Conservation (phyloP, 2,888 invertebrate species). For the Tachina lurida region DNA sequence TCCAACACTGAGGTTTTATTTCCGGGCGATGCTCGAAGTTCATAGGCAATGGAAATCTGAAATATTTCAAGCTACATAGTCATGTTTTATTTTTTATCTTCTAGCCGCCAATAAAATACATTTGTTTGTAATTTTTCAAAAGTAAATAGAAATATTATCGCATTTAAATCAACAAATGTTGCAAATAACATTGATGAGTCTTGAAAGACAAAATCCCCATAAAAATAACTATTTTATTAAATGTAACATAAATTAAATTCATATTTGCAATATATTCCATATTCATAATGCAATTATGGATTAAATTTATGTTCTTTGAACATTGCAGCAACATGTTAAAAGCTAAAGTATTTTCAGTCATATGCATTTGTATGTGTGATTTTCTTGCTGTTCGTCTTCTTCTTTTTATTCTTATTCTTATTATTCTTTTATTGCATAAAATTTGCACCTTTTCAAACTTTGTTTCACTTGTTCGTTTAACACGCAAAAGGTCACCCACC, state of each 20-base stretch:
- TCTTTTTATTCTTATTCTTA: not conserved
- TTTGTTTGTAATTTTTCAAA: not conserved
- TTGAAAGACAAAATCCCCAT: constrained; percentile 60
- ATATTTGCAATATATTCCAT: too few relatives aligned
- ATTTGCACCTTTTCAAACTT: constrained; percentile 68
- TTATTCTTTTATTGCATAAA: constrained; percentile 46
- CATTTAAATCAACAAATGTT: constrained; percentile 48
- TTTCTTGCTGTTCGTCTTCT: not conserved
- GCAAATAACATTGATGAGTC: constrained; percentile 43
- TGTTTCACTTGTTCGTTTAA: constrained; percentile 78
- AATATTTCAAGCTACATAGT: not conserved
- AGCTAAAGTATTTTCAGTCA: not conserved
- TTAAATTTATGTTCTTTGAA: constrained; percentile 28
- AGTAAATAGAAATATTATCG: not conserved
- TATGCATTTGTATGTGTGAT: not conserved
- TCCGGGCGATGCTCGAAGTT: too few relatives aligned
- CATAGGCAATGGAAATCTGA: not conserved
- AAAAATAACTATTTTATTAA: constrained; percentile 52
- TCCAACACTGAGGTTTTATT: too few relatives aligned
- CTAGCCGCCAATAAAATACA: not conserved
- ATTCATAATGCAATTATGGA: constrained; percentile 26
- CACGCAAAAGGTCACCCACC: constrained; percentile 80
- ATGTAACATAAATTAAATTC: not conserved
- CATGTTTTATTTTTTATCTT: too few relatives aligned
- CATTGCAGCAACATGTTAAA: constrained; percentile 24